A percentile compares a stretch with the other conserved stretches of the same genome.
Conservation (phyloP, 2,888 invertebrate genomes). For the Zaprionus bogoriensis region DNA sequence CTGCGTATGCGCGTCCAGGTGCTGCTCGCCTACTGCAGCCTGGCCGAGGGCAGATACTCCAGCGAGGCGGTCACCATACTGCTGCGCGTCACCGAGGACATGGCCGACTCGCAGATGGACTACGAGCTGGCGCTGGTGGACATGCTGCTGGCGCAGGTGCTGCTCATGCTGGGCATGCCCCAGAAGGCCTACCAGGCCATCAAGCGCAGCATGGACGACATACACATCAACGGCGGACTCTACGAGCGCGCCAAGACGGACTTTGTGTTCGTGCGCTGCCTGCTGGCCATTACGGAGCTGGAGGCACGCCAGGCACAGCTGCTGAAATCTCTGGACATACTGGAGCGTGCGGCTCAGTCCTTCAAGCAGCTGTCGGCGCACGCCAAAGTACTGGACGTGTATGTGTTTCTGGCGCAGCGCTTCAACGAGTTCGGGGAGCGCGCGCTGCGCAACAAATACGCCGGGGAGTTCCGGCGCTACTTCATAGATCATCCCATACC, state of each 20-base stretch:
- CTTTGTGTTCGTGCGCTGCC: constrained; percentile 90
- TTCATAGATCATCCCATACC: constrained; percentile 88
- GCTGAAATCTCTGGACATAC: constrained; percentile 83
- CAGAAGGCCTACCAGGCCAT: constrained; percentile 89
- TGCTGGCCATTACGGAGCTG: constrained; percentile 86
- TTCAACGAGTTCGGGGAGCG: constrained; percentile 89
- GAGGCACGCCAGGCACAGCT: constrained; percentile 60
- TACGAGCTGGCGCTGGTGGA: constrained; percentile 89
- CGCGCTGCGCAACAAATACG: constrained; percentile 90
- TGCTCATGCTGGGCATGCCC: constrained; percentile 89
- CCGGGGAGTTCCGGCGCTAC: constrained; percentile 90
- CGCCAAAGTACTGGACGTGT: constrained; percentile 87
- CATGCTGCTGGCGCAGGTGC: constrained; percentile 90
- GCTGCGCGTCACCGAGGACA: constrained; percentile 89
- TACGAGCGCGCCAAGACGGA: constrained; percentile 91
- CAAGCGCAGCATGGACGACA: constrained; percentile 87
- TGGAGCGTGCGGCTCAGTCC: constrained; percentile 87
- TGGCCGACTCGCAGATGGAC: constrained; percentile 89
- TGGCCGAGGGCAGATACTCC: constrained; percentile 83
- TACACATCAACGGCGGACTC: constrained; percentile 91
- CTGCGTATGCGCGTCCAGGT: constrained; percentile 87
- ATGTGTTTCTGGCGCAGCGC: constrained; percentile 85
- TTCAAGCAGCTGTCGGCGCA: constrained; percentile 91
- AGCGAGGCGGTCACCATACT: constrained; percentile 85
- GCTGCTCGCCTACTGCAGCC: constrained; percentile 87